Conservation (phyloP, 2,797 vertebrate species). For the Eulemur rubriventer region DNA sequence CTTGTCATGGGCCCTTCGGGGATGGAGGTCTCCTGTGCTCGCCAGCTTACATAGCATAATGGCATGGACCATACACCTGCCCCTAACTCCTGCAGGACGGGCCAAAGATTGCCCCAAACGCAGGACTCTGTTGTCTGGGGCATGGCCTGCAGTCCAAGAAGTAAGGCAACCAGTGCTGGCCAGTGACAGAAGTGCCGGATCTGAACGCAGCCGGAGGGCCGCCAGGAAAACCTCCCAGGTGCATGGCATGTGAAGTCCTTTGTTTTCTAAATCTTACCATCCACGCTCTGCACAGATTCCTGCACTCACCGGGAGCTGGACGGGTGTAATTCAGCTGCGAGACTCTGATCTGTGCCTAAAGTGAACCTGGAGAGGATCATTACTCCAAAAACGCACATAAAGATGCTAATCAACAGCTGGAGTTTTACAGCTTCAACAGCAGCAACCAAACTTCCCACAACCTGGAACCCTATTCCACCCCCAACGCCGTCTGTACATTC, state of each 20-base stretch:
- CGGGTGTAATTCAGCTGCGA: not conserved
- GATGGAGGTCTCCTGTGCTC: fast-evolving
- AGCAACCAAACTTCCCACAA: not conserved
- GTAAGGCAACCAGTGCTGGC: not conserved
- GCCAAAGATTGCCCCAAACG: too few relatives aligned
- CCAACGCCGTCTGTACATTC: fast-evolving
- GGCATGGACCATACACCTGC: fast-evolving
- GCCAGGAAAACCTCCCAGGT: not conserved
- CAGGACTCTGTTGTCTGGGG: not conserved
- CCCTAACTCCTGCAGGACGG: not conserved
- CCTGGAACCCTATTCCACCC: fast-evolving
- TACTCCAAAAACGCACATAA: not conserved
- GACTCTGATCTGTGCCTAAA: not conserved
- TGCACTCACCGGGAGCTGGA: not conserved
- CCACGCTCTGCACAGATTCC: not conserved
- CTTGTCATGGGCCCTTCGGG: fast-evolving
- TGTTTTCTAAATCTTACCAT: not conserved
- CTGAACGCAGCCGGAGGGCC: not conserved
- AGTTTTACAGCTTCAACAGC: not conserved
- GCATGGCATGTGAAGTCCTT: not conserved
- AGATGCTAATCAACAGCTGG: too few relatives aligned
- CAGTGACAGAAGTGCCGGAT: fast-evolving
- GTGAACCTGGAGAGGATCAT: not conserved
- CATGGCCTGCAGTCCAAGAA: not conserved
- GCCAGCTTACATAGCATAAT: not conserved